Evolutionary conservation across 2,888 invertebrate genomes (phyloP).

Genomic region (Lucinisca nassula): DNA sequence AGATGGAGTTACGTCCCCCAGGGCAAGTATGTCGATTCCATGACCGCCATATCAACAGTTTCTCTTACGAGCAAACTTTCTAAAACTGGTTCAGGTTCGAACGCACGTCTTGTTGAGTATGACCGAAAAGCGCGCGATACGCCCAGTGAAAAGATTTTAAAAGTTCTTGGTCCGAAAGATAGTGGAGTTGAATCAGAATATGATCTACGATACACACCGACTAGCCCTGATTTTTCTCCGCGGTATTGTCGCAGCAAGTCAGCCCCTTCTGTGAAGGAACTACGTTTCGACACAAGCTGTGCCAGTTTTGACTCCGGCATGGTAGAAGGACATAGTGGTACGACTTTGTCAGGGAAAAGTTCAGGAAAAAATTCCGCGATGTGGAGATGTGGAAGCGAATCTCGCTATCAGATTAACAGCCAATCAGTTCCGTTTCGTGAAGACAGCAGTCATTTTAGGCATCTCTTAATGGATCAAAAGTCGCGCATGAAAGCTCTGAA

Average conservation of each 20-base stretch:
- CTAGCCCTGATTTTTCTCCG: background rate
- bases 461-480: constrained; percentile 9
- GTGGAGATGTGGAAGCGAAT: background rate
- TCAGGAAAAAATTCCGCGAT: background rate
- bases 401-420: background rate
- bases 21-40: constrained; percentile 60
- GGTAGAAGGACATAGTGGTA: background rate
- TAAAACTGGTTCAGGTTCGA: background rate
- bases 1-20: constrained; percentile 71
- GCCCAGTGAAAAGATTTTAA: background rate
- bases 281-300: background rate
- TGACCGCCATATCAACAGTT: constrained; percentile 20
- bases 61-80: constrained; percentile 6
- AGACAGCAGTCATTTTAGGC: background rate
- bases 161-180: background rate
- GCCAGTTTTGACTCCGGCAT: background rate
- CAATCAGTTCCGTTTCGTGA: background rate
- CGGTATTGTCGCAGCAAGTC: background rate
- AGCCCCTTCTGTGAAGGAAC: background rate
- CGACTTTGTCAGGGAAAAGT: background rate
- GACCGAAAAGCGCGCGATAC: background rate
- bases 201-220: background rate
- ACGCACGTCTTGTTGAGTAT: background rate
- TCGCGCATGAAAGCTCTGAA: constrained; percentile 42
- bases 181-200: background rate